Percentiles rank a stretch among this genome's conserved stretches.
Evolutionary conservation across 1,140 invertebrate genomes (phyloP).

Genomic region (Spodoptera frugiperda): DNA sequence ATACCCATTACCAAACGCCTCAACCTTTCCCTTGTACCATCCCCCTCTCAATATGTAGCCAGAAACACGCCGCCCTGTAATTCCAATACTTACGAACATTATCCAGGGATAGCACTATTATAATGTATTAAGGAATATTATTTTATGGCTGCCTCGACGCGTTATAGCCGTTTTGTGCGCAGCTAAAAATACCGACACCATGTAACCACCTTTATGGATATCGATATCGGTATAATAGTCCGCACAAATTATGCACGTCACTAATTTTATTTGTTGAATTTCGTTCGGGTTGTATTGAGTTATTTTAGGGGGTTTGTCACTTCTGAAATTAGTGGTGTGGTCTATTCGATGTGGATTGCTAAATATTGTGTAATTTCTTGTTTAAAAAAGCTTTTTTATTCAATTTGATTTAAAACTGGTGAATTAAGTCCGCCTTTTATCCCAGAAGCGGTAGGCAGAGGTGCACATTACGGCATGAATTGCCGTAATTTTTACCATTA

Average conservation of each 20-base stretch:
- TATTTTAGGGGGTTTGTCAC: not conserved
- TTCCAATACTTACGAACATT: constrained; percentile 85
- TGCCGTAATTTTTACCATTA: no score
- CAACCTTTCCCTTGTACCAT: constrained; percentile 55
- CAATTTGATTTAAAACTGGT: no score
- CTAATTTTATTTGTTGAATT: constrained; percentile 42
- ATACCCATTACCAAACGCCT: not conserved
- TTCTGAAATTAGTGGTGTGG: not conserved
- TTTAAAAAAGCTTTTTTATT: no score
- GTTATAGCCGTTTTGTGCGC: constrained; percentile 75
- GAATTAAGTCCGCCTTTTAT: no score
- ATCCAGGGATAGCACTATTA: constrained; percentile 83
- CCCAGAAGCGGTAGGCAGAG: no score
- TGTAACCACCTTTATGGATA: constrained; percentile 62
- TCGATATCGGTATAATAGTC: constrained; percentile 34
- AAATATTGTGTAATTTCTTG: no score
- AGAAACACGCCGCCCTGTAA: constrained; percentile 81
- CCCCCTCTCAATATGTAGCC: constrained; percentile 65
- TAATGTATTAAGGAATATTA: constrained; percentile 86
- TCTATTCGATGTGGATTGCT: no score
- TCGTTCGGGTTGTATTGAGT: not conserved
- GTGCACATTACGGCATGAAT: no score
- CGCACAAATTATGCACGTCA: constrained; percentile 19
- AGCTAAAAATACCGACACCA: constrained; percentile 75
- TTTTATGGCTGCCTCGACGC: constrained; percentile 76